Evolutionary conservation across 2,113 vertebrate genomes (phyloP).

Genomic region (Opisthocomus hoazin): DNA sequence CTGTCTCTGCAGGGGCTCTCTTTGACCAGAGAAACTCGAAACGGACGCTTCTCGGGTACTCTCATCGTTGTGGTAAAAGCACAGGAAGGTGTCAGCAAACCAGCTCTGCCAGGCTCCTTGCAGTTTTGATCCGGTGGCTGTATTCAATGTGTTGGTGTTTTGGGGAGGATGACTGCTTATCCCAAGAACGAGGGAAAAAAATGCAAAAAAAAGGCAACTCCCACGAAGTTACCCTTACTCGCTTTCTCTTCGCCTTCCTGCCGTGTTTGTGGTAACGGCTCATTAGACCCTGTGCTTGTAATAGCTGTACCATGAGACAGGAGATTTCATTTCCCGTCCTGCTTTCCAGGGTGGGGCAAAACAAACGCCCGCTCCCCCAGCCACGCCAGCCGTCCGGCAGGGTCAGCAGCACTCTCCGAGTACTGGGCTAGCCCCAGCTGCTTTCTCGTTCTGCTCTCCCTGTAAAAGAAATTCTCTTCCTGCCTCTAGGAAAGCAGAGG

Average conservation of each 20-base stretch:
- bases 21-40: not conserved
- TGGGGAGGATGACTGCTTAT: not conserved
- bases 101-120: not conserved
- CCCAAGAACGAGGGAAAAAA: fast-evolving
- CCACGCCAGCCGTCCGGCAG: fast-evolving
- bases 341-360: not conserved
- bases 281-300: not conserved
- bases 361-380: not conserved
- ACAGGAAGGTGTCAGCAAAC: not conserved
- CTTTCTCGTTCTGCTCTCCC: not conserved
- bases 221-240: not conserved
- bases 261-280: not conserved
- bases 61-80: not conserved
- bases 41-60: not conserved
- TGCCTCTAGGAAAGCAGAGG: not conserved
- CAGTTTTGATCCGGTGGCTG: not conserved
- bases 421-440: not conserved
- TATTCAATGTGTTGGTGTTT: not conserved
- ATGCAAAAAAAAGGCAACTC: not conserved
- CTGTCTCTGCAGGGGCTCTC: not conserved
- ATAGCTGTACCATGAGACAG: not conserved
- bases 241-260: not conserved
- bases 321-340: not conserved
- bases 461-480: not conserved
- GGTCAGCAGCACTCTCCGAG: not conserved